Percentiles rank a stretch among this genome's conserved stretches.
Conservation (phyloP, 1,140 invertebrate genomes). For the Lepidurus packardi region DNA sequence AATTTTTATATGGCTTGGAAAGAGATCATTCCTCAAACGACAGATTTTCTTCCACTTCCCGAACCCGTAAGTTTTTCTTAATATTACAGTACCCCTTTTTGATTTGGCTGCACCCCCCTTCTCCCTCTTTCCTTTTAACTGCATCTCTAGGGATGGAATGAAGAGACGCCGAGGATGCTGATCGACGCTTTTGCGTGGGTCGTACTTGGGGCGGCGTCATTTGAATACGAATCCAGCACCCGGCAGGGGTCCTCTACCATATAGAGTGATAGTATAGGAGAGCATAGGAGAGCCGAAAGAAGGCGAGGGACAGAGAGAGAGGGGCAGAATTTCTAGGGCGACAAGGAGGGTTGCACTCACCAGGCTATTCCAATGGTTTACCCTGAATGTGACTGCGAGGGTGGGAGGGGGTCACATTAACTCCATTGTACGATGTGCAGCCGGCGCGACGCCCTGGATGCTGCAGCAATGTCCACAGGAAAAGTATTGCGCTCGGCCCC, state of each 20-base stretch:
- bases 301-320: no score
- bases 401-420: slow-evolving; percentile 16
- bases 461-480: background rate
- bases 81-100: slow-evolving; percentile 15
- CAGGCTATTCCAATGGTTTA: slow-evolving; percentile 21
- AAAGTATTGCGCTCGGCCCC: background rate
- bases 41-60: background rate
- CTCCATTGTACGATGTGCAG: slow-evolving; percentile 15
- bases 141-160: slow-evolving; percentile 10
- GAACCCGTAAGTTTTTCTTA: background rate
- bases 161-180: slow-evolving; percentile 1
- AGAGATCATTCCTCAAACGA: background rate
- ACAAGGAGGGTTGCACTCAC: background rate
- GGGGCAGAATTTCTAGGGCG: background rate
- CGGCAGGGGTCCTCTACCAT: slow-evolving; percentile 2
- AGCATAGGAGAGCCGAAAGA: no score
- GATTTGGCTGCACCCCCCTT: background rate
- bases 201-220: slow-evolving; percentile 9
- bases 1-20: background rate
- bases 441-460: slow-evolving; percentile 11
- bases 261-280: background rate
- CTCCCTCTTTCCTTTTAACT: background rate
- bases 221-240: slow-evolving; percentile 21
- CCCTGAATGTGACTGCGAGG: slow-evolving; percentile 17
- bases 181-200: slow-evolving; percentile 12